Percentiles rank a stretch among this genome's conserved stretches.
Evolutionary conservation across 2,888 invertebrate genomes (phyloP).

Genomic region (Sceliomorpha sp.): DNA sequence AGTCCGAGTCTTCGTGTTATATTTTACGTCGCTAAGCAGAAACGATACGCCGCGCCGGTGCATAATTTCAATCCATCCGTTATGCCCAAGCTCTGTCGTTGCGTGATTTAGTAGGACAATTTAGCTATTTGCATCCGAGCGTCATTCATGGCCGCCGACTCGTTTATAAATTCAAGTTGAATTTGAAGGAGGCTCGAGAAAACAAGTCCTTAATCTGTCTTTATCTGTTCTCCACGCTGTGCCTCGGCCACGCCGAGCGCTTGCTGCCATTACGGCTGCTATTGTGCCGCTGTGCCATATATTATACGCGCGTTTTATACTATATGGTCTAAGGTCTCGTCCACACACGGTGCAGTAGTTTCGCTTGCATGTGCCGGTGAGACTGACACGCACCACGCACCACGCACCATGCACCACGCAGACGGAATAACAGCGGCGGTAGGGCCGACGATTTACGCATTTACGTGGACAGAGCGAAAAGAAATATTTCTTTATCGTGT

Average conservation of each 20-base stretch:
- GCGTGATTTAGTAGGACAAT: slow-evolving; percentile 26
- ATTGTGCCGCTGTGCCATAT: slow-evolving; percentile 35
- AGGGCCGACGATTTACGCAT: too few relatives aligned
- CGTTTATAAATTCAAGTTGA: slow-evolving; percentile 16
- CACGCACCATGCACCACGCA: too few relatives aligned
- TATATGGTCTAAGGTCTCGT: slow-evolving; percentile 24
- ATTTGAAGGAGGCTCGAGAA: slow-evolving; percentile 20
- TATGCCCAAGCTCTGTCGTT: slow-evolving; percentile 6
- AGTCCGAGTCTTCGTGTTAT: too few relatives aligned
- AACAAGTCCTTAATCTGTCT: slow-evolving; percentile 30
- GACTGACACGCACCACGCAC: too few relatives aligned
- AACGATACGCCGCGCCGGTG: slow-evolving; percentile 47
- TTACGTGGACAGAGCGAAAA: too few relatives aligned
- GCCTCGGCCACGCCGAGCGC: slow-evolving; percentile 9
- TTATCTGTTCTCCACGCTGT: slow-evolving; percentile 20
- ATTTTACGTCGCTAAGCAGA: slow-evolving; percentile 19
- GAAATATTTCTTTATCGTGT: too few relatives aligned
- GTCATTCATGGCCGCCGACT: slow-evolving; percentile 14
- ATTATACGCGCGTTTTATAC: slow-evolving; percentile 30
- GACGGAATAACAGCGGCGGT: too few relatives aligned
- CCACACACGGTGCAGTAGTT: slow-evolving; percentile 21
- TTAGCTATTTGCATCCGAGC: slow-evolving; percentile 18
- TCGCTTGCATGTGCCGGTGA: background rate
- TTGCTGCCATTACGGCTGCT: slow-evolving; percentile 26
- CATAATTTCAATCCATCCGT: slow-evolving; percentile 7